Conservation (phyloP, 2,888 invertebrate species). For the Tetheella fluctuosa region DNA sequence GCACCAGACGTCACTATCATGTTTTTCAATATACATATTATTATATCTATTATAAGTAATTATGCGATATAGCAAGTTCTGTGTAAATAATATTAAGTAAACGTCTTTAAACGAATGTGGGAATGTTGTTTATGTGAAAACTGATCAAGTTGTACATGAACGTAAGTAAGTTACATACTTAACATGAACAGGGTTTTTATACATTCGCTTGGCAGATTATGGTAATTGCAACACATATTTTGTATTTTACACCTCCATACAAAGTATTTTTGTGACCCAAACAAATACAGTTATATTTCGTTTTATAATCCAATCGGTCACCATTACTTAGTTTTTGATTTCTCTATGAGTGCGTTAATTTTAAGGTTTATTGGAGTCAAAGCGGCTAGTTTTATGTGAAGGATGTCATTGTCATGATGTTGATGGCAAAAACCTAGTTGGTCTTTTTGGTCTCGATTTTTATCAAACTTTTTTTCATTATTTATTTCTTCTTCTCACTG, state of each 20-base stretch:
- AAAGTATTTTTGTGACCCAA: not conserved
- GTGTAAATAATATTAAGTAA: constrained; percentile 34
- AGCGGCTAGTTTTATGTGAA: too few species aligned
- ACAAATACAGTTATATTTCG: not conserved
- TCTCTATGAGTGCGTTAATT: not conserved
- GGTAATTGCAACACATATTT: constrained; percentile 8
- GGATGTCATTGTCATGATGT: too few species aligned
- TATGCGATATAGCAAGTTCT: constrained; percentile 27
- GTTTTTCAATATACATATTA: too few species aligned
- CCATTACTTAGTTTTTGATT: not conserved
- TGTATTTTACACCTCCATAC: constrained; percentile 11
- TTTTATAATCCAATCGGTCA: not conserved
- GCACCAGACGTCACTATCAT: too few species aligned
- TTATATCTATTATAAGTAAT: too few species aligned
- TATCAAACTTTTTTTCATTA: too few species aligned
- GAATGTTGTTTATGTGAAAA: constrained; percentile 52
- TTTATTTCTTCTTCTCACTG: too few species aligned
- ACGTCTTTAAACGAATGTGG: constrained; percentile 38
- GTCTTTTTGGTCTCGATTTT: too few species aligned
- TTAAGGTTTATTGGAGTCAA: too few species aligned
- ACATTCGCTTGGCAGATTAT: constrained; percentile 8
- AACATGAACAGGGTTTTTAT: not conserved
- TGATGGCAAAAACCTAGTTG: too few species aligned
- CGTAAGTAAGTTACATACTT: constrained; percentile 18
- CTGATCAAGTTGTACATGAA: constrained; percentile 32